Conservation (phyloP, 1,140 invertebrate species). For the Drepana arcuata region DNA sequence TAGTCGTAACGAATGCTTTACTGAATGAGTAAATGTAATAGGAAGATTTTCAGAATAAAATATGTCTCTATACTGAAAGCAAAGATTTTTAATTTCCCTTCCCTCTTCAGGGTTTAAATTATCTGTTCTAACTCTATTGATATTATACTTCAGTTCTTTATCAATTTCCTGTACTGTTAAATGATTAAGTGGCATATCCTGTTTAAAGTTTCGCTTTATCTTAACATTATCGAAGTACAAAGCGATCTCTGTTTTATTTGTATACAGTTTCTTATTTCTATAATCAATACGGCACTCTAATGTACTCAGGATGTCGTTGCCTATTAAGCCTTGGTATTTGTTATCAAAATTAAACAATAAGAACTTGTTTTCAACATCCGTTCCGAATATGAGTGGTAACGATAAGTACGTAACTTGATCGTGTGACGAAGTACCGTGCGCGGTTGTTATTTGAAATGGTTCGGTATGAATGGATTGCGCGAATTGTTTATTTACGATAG, state of each 20-base stretch:
- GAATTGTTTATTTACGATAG: slow-evolving; percentile 9
- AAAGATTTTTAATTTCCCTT: slow-evolving; percentile 14
- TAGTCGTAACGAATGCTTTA: slow-evolving; percentile 24
- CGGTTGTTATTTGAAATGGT: background rate
- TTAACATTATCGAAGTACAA: slow-evolving; percentile 2
- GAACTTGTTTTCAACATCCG: slow-evolving; percentile 13
- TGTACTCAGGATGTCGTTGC: slow-evolving; percentile 10
- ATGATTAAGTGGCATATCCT: no score
- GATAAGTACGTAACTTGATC: slow-evolving; percentile 1
- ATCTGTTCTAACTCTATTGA: slow-evolving; percentile 8
- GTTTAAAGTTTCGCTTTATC: slow-evolving; percentile 2
- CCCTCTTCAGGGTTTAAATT: slow-evolving; percentile 28
- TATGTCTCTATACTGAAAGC: slow-evolving; percentile 21
- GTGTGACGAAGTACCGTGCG: background rate
- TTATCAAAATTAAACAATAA: slow-evolving; percentile 17
- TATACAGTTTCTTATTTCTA: slow-evolving; percentile 11
- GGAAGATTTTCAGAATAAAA: slow-evolving; percentile 23
- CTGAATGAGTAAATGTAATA: slow-evolving; percentile 23
- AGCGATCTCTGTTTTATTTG: slow-evolving; percentile 3
- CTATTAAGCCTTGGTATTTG: slow-evolving; percentile 17
- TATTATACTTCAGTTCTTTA: slow-evolving; percentile 8
- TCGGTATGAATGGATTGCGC: background rate
- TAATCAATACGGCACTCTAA: slow-evolving; percentile 12
- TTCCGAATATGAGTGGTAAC: slow-evolving; percentile 11
- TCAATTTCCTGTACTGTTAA: background rate